Evolutionary conservation across 2,113 vertebrate genomes (phyloP), one percentile per base, ranked within the genome.

Genomic region (Otis tarda): DNA sequence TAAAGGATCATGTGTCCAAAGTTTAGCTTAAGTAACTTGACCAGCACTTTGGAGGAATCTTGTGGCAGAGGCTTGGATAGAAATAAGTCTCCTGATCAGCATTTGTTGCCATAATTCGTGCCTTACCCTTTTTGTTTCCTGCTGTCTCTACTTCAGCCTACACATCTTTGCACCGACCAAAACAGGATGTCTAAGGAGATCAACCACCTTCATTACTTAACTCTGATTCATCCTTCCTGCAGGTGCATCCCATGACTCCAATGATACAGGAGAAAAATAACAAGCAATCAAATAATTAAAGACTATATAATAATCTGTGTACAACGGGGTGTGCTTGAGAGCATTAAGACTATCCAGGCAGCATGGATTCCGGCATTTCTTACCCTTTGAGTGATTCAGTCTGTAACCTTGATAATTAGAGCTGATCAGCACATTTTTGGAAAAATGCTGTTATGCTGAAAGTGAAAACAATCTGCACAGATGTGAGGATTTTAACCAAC

Each of bases 251-350:
- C 39, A 68, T 92, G 52, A 39, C 53, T 91, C 57, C 81, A 75
- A 12, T 0, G 15, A 50, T 68, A 85, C 35, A 41, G 56, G 39
- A 49, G 89, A 95, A 95, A 96, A 94, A 95, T 76, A 93, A 84
- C 68, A 84, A 92, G 86, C 94, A 95, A 93, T 91, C 93, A 95
- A 87, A 75, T 94, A 91, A 95, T 91, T 95, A 89, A 95, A 91
- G 91, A 89, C 65, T 87, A 14, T 61, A 19, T 87, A 80, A 82
- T 79, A 79, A 88, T 55, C 55, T 71, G 25, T 49, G 53, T 95
- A 52, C 45, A 52, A 89, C 7, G 77, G 53, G 39, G 33, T 78
- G 80, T 55, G 60, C 80, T 28, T 52, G 39, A 0, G 5, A 91
- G 60, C 60, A 81, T 52, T 89, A 67, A 89, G 81, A 89, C 91